A percentile compares a stretch with the other conserved stretches of the same genome.
Conservation (phyloP, 2,797 vertebrate genomes). For the Epinephelus coioides region DNA sequence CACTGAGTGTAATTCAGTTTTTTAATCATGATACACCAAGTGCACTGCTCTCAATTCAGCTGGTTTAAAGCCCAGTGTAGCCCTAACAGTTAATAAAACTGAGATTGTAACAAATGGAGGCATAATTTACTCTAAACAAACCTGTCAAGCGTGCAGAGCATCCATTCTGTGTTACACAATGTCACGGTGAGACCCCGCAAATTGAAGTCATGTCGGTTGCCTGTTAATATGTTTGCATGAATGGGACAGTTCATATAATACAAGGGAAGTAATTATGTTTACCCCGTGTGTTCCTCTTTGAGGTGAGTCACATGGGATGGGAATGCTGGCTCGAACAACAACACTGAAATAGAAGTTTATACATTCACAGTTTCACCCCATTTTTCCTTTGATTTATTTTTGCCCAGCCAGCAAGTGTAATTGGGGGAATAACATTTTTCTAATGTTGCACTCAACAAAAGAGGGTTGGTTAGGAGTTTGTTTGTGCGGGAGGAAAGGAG, state of each 20-base stretch:
- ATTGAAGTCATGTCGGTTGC: constrained; percentile 54
- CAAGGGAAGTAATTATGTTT: constrained; percentile 69
- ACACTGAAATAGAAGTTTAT: constrained; percentile 71
- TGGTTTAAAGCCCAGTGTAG: constrained; percentile 15
- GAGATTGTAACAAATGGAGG: constrained; percentile 41
- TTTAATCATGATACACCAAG: constrained; percentile 50
- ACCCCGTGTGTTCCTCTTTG: constrained; percentile 56
- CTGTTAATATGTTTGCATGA: constrained; percentile 52
- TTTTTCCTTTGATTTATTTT: constrained; percentile 75
- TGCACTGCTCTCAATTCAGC: constrained; percentile 31
- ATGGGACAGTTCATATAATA: constrained; percentile 41
- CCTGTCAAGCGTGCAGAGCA: constrained; percentile 17
- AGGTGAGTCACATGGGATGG: constrained; percentile 67
- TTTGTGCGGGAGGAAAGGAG: constrained; percentile 10
- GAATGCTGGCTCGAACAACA: constrained; percentile 53
- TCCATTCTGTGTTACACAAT: constrained; percentile 29
- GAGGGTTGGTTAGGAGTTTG: constrained; percentile 14
- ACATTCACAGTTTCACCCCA: constrained; percentile 64
- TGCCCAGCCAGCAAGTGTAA: constrained; percentile 60
- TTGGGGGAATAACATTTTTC: constrained; percentile 50
- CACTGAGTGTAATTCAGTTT: constrained; percentile 40
- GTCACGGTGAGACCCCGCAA: constrained; percentile 52
- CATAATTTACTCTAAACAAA: constrained; percentile 42
- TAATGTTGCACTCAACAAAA: constrained; percentile 34
- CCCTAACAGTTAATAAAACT: constrained; percentile 52